Evolutionary conservation across 2,888 invertebrate genomes (phyloP).

Genomic region (Xestia sexstrigata): DNA sequence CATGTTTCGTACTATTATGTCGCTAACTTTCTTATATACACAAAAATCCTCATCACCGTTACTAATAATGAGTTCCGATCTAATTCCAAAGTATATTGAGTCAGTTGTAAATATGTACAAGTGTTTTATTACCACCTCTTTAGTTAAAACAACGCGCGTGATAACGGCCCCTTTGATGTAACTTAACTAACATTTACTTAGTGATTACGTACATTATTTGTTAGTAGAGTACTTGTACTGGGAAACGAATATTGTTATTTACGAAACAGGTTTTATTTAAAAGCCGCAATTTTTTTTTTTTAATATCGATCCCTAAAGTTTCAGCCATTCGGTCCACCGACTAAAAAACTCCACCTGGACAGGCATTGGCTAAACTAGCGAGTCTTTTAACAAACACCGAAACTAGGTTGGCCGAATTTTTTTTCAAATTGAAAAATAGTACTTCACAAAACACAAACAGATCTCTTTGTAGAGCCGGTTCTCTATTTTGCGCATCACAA

Average conservation of each 20-base stretch:
- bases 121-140: constrained; percentile 31
- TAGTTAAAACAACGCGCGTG: constrained; percentile 38
- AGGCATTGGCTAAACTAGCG: too few species aligned
- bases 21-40: not conserved
- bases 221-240: not conserved
- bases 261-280: not conserved
- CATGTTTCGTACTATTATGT: not conserved
- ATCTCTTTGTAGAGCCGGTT: too few species aligned
- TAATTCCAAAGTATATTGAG: constrained; percentile 41
- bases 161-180: constrained; percentile 55
- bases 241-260: constrained; percentile 1
- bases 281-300: too few species aligned
- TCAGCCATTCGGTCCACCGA: too few species aligned
- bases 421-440: too few species aligned
- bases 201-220: constrained; percentile 34
- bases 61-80: constrained; percentile 5
- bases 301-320: too few species aligned
- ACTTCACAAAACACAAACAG: too few species aligned
- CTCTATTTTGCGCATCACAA: too few species aligned
- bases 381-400: too few species aligned
- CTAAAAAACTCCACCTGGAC: too few species aligned
- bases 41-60: not conserved
- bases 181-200: constrained; percentile 41
- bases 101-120: constrained; percentile 14
- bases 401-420: too few species aligned